Evolutionary conservation across 23 tunicate genomes (phyloP).

Genomic region (Halocynthia roretzi): DNA sequence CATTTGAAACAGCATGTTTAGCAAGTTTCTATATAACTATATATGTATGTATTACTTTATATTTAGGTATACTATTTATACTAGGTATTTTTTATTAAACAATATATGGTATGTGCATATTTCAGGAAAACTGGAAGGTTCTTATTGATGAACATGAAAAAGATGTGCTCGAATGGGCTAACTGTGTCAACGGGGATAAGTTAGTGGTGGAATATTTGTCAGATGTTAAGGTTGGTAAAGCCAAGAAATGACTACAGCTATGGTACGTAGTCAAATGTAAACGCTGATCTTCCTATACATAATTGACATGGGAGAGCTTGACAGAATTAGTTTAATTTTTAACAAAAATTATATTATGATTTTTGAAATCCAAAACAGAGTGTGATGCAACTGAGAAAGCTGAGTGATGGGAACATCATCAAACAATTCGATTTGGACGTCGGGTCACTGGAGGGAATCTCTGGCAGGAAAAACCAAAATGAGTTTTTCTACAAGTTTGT

Average conservation of each 20-base stretch:
- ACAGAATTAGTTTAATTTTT: too few species aligned
- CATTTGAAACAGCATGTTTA: neutral
- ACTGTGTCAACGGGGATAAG: conserved; percentile 62
- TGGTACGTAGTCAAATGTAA: too few species aligned
- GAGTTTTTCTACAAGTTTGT: conserved; percentile 77
- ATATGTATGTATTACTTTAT: neutral
- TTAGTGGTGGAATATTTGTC: conserved; percentile 66
- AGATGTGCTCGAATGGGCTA: conserved; percentile 75
- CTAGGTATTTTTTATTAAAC: too few species aligned
- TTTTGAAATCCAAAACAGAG: conserved; percentile 14
- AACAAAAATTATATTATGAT: too few species aligned
- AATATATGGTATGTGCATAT: neutral
- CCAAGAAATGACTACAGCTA: too few species aligned
- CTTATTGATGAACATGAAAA: conserved; percentile 62
- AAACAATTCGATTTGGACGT: conserved; percentile 68
- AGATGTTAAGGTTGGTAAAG: conserved; percentile 66
- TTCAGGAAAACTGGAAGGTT: conserved; percentile 66
- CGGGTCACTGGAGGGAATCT: conserved; percentile 76
- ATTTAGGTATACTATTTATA: too few species aligned
- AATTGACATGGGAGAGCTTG: too few species aligned
- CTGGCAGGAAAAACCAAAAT: conserved; percentile 48
- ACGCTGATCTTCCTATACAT: too few species aligned
- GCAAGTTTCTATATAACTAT: neutral
- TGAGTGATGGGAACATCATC: conserved; percentile 49
- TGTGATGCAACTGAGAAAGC: conserved; percentile 66